Evolutionary conservation across 2,888 invertebrate genomes (phyloP).

Genomic region (Aquatica leii): DNA sequence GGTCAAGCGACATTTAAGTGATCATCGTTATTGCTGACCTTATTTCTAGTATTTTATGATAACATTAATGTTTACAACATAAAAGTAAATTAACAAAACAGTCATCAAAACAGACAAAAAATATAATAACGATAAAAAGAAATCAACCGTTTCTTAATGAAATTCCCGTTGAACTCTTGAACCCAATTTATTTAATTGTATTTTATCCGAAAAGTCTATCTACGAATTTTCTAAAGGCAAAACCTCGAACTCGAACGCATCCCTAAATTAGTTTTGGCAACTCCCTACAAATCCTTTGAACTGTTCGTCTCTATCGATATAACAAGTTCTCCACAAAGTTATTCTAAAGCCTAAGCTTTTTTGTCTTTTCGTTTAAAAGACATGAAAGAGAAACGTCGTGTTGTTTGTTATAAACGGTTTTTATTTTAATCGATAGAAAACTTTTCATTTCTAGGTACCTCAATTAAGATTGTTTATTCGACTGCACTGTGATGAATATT

Average conservation of each 20-base stretch:
- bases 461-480: no score
- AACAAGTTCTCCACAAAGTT: conserved; percentile 32
- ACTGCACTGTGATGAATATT: no score
- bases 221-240: conserved; percentile 34
- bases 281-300: conserved; percentile 37
- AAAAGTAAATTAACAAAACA: background rate
- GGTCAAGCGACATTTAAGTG: conserved; percentile 29
- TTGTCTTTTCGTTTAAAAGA: conserved; percentile 8
- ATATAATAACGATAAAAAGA: conserved; percentile 16
- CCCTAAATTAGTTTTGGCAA: conserved; percentile 37
- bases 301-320: conserved; percentile 32
- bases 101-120: no score
- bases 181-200: conserved; percentile 36
- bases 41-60: background rate
- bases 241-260: conserved; percentile 33
- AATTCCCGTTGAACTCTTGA: conserved; percentile 32
- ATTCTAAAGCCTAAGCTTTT: conserved; percentile 14
- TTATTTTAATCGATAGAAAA: background rate
- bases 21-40: conserved; percentile 25
- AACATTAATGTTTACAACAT: background rate
- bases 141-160: conserved; percentile 26
- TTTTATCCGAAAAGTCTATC: conserved; percentile 36
- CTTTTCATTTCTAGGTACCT: background rate
- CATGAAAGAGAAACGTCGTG: conserved; percentile 2
- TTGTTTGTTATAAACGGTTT: background rate